phyloP scores from a whole-genome alignment of 2,797 vertebrate genomes.

The Neoniphon sammara region DNA sequence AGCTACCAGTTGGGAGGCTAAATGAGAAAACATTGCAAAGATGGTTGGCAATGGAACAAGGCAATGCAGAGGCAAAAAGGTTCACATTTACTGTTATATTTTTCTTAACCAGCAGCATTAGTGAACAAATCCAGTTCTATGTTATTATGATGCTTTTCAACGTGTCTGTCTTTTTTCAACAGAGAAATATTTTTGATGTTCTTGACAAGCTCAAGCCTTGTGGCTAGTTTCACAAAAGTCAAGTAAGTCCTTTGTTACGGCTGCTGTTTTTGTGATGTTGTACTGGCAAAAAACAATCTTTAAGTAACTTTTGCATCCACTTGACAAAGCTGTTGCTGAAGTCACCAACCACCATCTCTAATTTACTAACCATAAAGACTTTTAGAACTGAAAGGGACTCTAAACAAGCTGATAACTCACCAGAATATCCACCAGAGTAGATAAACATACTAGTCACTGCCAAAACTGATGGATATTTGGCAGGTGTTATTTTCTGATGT shows the following conservation, averaged over 20 bases:
- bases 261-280: neutral
- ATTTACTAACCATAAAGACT: too few relatives aligned
- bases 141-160: neutral
- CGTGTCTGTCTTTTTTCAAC: conserved; percentile 24
- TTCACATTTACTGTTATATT: conserved; percentile 27
- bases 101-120: neutral
- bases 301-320: neutral
- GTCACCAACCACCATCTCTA: neutral
- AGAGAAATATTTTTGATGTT: conserved; percentile 74
- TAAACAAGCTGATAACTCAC: too few relatives aligned
- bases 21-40: conserved; percentile 63
- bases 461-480: neutral
- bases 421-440: neutral
- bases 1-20: conserved; percentile 62
- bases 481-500: neutral
- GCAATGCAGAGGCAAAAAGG: conserved; percentile 53
- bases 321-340: neutral
- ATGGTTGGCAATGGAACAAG: conserved; percentile 57
- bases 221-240: conserved; percentile 77
- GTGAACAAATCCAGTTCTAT: neutral
- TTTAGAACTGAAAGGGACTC: too few relatives aligned
- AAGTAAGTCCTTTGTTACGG: conserved; percentile 60
- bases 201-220: conserved; percentile 77
- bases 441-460: neutral
- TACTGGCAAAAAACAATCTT: neutral